Conservation (phyloP, 2,797 vertebrate genomes). For the Platalea minor region DNA sequence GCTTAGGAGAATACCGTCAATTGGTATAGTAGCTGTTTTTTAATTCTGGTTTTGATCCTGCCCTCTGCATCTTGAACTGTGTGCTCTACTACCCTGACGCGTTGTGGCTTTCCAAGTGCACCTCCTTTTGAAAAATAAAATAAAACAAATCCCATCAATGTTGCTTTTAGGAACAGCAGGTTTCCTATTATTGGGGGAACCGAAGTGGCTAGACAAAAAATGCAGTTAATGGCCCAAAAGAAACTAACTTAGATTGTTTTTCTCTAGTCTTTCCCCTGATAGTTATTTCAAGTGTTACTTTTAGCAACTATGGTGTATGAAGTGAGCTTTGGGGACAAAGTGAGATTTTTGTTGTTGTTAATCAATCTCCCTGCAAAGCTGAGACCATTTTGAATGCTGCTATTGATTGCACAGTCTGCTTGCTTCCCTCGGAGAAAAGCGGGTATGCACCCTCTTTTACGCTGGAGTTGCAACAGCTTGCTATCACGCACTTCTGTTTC, state of each 20-base stretch:
- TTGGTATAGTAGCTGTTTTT: not conserved
- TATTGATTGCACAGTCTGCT: not conserved
- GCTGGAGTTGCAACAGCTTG: not conserved
- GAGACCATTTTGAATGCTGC: not conserved
- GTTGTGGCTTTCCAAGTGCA: not conserved
- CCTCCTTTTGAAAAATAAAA: not conserved
- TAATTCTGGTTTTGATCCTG: not conserved
- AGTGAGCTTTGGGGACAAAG: not conserved
- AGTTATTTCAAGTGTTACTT: slow-evolving; percentile 26
- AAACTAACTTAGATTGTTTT: not conserved
- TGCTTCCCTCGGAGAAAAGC: rapidly evolving
- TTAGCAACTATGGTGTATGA: not conserved
- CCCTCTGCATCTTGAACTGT: not conserved
- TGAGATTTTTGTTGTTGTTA: not conserved
- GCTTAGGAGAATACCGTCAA: not conserved
- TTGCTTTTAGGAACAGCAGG: not conserved
- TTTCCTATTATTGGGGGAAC: not conserved
- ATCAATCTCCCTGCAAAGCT: not conserved
- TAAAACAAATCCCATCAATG: not conserved
- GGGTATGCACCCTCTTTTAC: not conserved
- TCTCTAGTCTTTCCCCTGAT: not conserved
- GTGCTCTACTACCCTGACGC: not conserved
- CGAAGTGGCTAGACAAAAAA: not conserved
- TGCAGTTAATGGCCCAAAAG: not conserved
- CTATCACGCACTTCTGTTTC: rapidly evolving